Conservation (phyloP, 1,140 invertebrate species). For the Cheumatopsyche charites region DNA sequence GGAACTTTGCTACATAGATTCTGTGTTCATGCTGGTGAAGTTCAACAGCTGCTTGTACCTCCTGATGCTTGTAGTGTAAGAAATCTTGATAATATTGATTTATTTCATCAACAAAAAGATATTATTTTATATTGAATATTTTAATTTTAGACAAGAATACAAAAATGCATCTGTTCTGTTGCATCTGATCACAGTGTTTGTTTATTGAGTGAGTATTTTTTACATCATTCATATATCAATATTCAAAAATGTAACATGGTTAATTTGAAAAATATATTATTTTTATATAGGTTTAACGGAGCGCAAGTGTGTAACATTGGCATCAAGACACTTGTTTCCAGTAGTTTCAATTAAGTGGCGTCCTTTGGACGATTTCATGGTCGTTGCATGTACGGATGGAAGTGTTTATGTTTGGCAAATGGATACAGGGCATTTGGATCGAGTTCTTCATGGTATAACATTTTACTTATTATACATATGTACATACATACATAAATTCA, state of each 20-base stretch:
- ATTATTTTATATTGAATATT: constrained; percentile 31
- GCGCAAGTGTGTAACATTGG: constrained; percentile 92
- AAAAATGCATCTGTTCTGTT: constrained; percentile 95
- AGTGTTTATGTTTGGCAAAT: constrained; percentile 99
- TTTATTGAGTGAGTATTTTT: constrained; percentile 71
- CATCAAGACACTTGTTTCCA: constrained; percentile 95
- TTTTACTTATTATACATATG: neutral
- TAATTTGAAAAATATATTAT: constrained; percentile 16
- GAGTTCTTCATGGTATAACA: constrained; percentile 82
- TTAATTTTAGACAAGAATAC: constrained; percentile 77
- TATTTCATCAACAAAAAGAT: neutral
- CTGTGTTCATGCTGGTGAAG: constrained; percentile 93
- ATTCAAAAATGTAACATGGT: neutral
- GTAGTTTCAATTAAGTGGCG: constrained; percentile 97
- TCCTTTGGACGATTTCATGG: constrained; percentile 97
- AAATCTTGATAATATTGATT: constrained; percentile 44
- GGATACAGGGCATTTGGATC: constrained; percentile 97
- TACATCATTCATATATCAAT: neutral
- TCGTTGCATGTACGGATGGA: constrained; percentile 97
- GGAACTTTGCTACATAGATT: constrained; percentile 92
- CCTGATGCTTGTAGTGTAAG: constrained; percentile 90
- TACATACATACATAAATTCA: too few species aligned
- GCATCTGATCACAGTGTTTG: constrained; percentile 98
- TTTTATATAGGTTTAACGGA: constrained; percentile 74
- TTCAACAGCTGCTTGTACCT: constrained; percentile 89